Evolutionary conservation across 2,797 vertebrate genomes (phyloP).

Genomic region (Zenarchopterus dispar): DNA sequence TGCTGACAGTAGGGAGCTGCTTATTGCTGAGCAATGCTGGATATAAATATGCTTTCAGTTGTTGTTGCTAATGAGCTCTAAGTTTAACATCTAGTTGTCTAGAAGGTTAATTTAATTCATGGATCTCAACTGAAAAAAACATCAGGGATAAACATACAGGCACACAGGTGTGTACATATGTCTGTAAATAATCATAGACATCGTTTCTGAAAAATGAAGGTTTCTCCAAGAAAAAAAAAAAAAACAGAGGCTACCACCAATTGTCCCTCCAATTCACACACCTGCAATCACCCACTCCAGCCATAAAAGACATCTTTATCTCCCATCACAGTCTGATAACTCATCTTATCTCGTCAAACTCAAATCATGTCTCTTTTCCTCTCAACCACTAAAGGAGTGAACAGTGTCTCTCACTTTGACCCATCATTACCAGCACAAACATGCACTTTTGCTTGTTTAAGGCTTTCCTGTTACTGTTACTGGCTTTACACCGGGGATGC

Average conservation of each 20-base stretch:
- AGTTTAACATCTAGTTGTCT: slow-evolving; percentile 8
- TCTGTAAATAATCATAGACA: no score
- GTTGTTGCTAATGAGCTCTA: slow-evolving; percentile 28
- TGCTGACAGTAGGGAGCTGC: slow-evolving; percentile 51
- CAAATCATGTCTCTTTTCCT: slow-evolving; percentile 24
- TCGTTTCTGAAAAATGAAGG: no score
- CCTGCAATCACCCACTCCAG: background rate
- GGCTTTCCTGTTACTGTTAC: background rate
- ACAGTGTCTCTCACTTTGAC: slow-evolving; percentile 18
- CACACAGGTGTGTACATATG: no score
- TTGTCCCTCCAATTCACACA: background rate
- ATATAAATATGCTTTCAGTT: slow-evolving; percentile 44
- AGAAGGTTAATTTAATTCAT: slow-evolving; percentile 19
- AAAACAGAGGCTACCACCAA: no score
- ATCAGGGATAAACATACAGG: background rate
- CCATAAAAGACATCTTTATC: slow-evolving; percentile 14
- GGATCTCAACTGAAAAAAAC: background rate
- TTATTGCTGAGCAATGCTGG: slow-evolving; percentile 57
- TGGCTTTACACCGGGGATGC: background rate
- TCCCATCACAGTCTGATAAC: slow-evolving; percentile 29
- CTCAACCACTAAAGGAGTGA: slow-evolving; percentile 9
- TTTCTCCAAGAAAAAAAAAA: no score
- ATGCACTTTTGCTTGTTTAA: slow-evolving; percentile 11
- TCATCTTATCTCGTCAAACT: slow-evolving; percentile 35
- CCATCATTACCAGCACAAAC: slow-evolving; percentile 1